phyloP scores from a whole-genome alignment of 2,113 vertebrate genomes.

The Grallaria varia region DNA sequence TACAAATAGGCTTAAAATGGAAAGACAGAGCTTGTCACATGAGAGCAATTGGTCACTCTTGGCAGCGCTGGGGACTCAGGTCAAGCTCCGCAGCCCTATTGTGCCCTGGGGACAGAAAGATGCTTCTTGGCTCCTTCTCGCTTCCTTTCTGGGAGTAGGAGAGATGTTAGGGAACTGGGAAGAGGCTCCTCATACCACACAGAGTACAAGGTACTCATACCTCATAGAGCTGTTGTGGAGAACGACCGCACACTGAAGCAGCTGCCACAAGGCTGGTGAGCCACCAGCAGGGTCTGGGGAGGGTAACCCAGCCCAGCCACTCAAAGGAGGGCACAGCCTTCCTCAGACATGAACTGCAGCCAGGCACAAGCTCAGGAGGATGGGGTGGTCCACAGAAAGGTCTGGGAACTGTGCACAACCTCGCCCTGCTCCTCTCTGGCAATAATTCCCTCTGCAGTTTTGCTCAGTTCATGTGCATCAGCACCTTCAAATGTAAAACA shows the following conservation, averaged over 20 bases:
- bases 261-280: not conserved
- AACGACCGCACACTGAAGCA: fast-evolving
- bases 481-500: not conserved
- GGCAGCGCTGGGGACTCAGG: not conserved
- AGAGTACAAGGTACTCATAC: not conserved
- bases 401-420: not conserved
- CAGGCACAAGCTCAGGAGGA: not conserved
- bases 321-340: not conserved
- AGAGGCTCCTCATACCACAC: not conserved
- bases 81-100: fast-evolving
- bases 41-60: not conserved
- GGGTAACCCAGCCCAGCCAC: not conserved
- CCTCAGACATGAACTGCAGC: not conserved
- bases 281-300: not conserved
- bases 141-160: not conserved
- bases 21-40: not conserved
- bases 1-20: not conserved
- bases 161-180: not conserved
- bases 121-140: not conserved
- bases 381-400: not conserved
- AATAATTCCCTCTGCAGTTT: not conserved
- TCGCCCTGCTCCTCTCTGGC: not conserved
- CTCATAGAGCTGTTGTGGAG: not conserved
- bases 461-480: not conserved
- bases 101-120: not conserved